A percentile compares a stretch with the other conserved stretches of the same genome.
phyloP scores from a whole-genome alignment of 2,888 invertebrate genomes.

The Temnothorax ravouxi region DNA sequence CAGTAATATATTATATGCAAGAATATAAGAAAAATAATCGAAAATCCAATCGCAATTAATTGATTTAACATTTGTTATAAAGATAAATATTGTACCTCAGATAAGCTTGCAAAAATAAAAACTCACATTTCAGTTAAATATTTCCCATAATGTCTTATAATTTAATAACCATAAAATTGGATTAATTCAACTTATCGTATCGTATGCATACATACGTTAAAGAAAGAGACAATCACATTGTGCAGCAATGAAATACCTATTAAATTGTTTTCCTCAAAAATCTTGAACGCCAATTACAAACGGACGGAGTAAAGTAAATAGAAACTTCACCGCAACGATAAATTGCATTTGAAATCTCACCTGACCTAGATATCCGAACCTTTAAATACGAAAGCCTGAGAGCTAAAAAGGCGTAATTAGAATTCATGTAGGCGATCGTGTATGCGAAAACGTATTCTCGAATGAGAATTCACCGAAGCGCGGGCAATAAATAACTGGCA shows the following conservation, averaged over 20 bases:
- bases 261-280: neutral
- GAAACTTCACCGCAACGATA: conserved; percentile 23
- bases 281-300: neutral
- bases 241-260: neutral
- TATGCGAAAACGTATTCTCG: conserved; percentile 30
- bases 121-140: neutral
- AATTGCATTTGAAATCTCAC: conserved; percentile 37
- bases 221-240: neutral
- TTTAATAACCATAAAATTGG: neutral
- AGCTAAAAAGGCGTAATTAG: conserved; percentile 39
- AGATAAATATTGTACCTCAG: neutral
- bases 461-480: conserved; percentile 33
- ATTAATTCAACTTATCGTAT: neutral
- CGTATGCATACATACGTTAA: too few relatives aligned
- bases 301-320: neutral
- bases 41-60: neutral
- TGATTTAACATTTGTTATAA: neutral
- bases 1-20: neutral
- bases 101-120: neutral
- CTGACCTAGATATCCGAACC: conserved; percentile 19
- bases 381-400: conserved; percentile 9
- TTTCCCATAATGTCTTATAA: neutral
- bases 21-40: neutral
- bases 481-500: conserved; percentile 46
- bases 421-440: conserved; percentile 36